Evolutionary conservation across 2,888 invertebrate species (phyloP), one percentile per base, ranked within the genome.

Genomic region (Mylabris sibirica): DNA sequence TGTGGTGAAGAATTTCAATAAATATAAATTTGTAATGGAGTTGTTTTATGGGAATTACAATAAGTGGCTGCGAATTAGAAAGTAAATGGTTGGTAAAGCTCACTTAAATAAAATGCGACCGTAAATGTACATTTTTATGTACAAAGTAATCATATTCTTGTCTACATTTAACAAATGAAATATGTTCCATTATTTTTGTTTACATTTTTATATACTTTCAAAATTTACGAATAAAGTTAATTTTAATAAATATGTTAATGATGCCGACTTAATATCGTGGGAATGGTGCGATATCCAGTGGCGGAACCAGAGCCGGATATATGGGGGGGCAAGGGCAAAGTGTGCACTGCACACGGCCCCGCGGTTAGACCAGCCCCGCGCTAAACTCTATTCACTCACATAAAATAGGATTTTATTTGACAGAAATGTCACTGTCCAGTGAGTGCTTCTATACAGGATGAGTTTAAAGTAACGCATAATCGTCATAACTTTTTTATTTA

Each of bases 1-100:
- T 11, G 20, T 22, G 49, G 1, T 20, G 22, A 22, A 53, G 22
- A 24, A 53, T 22, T 26, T 57, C 5, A 24, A 57, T 24, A 57
- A 57, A 57, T 57, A 57, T 57, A 57, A 57, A 57, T 26, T 26
- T 26, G 30, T 26, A 57, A 57, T 57, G 26, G 26, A 57, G 57
- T 14, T 57, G 57, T 57, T 57, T 57, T 57, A 57, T 57, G 57
- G 26, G 57, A n/a, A 57, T 57, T 57, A 57, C 57, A 57, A 57
- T 57, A 57, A 57, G 57, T 57, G 57, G 26, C 57, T 57, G 57
- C 57, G 24, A 57, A 57, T 57, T 57, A 57, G 24, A 26, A 24
- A 57, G 26, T 26, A 57, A 57, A 57, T 26, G 26, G 14, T n/a
- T 57, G 57, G 57, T 57, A 26, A 26, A 57, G 57, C 57, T 26